A percentile compares a stretch with the other conserved stretches of the same genome.
Conservation (phyloP, 2,113 vertebrate genomes). For the Geococcyx californianus region DNA sequence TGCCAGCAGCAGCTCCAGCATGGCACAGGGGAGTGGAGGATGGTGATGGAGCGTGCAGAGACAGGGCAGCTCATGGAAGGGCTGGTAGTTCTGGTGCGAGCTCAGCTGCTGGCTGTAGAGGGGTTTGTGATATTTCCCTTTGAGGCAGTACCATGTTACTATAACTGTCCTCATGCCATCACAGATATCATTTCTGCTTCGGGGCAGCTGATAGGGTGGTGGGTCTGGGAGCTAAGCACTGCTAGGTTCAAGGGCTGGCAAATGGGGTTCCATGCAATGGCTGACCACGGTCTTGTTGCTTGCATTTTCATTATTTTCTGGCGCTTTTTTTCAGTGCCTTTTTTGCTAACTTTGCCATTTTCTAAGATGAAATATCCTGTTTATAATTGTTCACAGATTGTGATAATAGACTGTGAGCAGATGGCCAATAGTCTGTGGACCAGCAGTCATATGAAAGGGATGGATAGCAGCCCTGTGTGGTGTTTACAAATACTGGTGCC, state of each 20-base stretch:
- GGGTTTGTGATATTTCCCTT: neutral
- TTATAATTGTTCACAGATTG: slow-evolving; percentile 46
- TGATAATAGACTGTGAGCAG: slow-evolving; percentile 13
- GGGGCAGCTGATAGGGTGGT: neutral
- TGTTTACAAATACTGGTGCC: neutral
- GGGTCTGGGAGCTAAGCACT: neutral
- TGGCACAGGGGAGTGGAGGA: neutral
- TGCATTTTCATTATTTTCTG: neutral
- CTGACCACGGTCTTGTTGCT: neutral
- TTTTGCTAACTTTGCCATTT: slow-evolving; percentile 23
- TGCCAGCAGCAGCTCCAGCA: neutral
- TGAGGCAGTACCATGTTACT: neutral
- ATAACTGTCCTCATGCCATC: neutral
- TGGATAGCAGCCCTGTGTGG: neutral
- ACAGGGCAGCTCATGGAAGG: neutral
- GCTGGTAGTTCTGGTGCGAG: neutral
- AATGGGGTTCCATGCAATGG: neutral
- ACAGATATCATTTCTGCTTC: neutral
- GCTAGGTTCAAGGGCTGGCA: neutral
- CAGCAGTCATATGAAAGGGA: neutral
- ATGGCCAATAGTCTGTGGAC: slow-evolving; percentile 44
- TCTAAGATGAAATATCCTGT: slow-evolving; percentile 14
- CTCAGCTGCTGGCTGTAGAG: neutral
- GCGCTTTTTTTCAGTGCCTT: neutral
- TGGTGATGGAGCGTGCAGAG: neutral